Conservation (phyloP, 2,888 invertebrate genomes). For the Sinhomidia bicolor region DNA sequence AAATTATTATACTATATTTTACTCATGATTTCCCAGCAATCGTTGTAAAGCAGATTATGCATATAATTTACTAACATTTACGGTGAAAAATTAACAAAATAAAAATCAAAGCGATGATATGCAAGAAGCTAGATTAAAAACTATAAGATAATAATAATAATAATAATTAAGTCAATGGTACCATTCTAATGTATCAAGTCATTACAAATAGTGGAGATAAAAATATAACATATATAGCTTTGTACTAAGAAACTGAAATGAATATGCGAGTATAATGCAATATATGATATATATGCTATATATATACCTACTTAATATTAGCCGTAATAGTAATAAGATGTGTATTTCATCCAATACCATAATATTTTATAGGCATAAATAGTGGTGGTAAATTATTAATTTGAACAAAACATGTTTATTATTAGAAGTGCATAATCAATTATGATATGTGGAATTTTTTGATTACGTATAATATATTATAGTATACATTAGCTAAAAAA, state of each 20-base stretch:
- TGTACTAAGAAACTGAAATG: background rate
- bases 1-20: background rate
- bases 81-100: background rate
- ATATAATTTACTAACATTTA: background rate
- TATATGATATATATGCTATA: too few relatives aligned
- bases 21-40: background rate
- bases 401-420: too few relatives aligned
- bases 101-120: background rate
- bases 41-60: background rate
- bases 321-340: too few relatives aligned
- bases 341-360: too few relatives aligned
- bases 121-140: background rate
- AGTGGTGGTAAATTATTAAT: too few relatives aligned
- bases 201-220: background rate
- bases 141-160: too few relatives aligned
- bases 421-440: too few relatives aligned
- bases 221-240: background rate
- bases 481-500: background rate
- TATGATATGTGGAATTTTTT: too few relatives aligned
- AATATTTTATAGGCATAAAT: too few relatives aligned
- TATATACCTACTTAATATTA: too few relatives aligned
- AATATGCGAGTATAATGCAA: background rate
- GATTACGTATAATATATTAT: background rate
- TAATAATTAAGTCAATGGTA: too few relatives aligned
- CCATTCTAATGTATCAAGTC: slow-evolving; percentile 23